Conservation (phyloP, 2,888 invertebrate genomes). For the Elegia similella region DNA sequence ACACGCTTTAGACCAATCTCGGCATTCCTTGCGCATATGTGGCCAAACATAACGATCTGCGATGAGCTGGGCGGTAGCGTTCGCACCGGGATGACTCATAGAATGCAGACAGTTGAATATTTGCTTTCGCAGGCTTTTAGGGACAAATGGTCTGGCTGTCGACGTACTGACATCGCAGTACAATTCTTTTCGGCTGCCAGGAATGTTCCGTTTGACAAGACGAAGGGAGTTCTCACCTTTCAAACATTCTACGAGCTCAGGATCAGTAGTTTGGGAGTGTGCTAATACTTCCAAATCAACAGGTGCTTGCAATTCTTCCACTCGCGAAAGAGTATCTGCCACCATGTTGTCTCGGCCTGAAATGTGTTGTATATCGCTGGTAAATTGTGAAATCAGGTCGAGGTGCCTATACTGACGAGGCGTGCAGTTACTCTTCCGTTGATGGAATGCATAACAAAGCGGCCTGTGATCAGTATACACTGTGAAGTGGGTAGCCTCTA, state of each 20-base stretch:
- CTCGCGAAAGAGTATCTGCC: slow-evolving; percentile 36
- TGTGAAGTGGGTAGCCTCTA: too few species aligned
- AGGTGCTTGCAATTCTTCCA: slow-evolving; percentile 25
- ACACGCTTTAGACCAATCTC: too few species aligned
- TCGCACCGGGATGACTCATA: too few species aligned
- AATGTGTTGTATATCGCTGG: slow-evolving; percentile 32
- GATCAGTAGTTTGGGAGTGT: slow-evolving; percentile 22
- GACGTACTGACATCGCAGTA: too few species aligned
- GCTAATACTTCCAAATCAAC: too few species aligned
- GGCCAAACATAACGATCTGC: slow-evolving; percentile 48
- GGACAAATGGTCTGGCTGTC: too few species aligned
- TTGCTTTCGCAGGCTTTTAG: too few species aligned
- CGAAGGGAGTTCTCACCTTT: slow-evolving; percentile 25
- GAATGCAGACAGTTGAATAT: too few species aligned
- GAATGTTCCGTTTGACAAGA: slow-evolving; percentile 20
- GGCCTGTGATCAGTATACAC: slow-evolving; percentile 22
- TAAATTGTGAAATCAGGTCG: slow-evolving; percentile 27
- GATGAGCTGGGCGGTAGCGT: slow-evolving; percentile 32
- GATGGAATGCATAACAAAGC: slow-evolving; percentile 12
- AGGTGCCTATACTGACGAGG: slow-evolving; percentile 21
- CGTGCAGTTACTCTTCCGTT: background rate
- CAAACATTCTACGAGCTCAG: slow-evolving; percentile 22
- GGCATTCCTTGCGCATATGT: too few species aligned
- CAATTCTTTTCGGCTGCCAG: slow-evolving; percentile 19
- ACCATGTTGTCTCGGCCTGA: slow-evolving; percentile 31